phyloP scores from a whole-genome alignment of 1,140 invertebrate species.

The Pristionchus pacificus region DNA sequence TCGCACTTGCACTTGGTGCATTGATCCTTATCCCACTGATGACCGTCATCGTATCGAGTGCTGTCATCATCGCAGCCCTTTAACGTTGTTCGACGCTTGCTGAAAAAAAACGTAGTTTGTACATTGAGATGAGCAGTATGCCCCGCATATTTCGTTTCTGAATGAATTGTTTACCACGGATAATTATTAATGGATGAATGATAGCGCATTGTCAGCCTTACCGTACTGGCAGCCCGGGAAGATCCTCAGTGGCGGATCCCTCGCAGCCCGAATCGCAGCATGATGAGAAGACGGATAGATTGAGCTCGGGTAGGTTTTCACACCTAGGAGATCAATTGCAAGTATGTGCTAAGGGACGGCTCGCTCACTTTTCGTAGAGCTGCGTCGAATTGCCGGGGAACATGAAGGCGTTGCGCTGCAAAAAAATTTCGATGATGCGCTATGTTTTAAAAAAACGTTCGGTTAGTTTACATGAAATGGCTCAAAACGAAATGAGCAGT shows the following conservation, averaged over 20 bases:
- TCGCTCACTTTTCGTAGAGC: slow-evolving; percentile 40
- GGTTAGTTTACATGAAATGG: too few species aligned
- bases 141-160: too few species aligned
- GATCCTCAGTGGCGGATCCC: background rate
- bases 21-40: background rate
- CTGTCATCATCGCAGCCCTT: background rate
- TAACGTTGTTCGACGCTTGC: background rate
- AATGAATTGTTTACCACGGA: background rate
- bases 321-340: background rate
- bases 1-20: background rate
- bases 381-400: slow-evolving; percentile 43
- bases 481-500: too few species aligned
- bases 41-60: background rate
- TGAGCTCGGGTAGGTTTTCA: background rate
- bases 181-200: too few species aligned
- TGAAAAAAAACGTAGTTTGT: background rate
- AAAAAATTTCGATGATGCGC: too few species aligned
- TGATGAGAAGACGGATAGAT: background rate
- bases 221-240: too few species aligned
- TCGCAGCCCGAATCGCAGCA: background rate
- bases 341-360: too few species aligned
- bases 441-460: too few species aligned
- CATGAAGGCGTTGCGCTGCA: slow-evolving; percentile 47
- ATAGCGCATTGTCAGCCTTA: too few species aligned
- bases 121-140: too few species aligned